Evolutionary conservation across 2,888 invertebrate genomes (phyloP), one percentile per base, ranked within the genome.

Genomic region (Meteorus colon): DNA sequence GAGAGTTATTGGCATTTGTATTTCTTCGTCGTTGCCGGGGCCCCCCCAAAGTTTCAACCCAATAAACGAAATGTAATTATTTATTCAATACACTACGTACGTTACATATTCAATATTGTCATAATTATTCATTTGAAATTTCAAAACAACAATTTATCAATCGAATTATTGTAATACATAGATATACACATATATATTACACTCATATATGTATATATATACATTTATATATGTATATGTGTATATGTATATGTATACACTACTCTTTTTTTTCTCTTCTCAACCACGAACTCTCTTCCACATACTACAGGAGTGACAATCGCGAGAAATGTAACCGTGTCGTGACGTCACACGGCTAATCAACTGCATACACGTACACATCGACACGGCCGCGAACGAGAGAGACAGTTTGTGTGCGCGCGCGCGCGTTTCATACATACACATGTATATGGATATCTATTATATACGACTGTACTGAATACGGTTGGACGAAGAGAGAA

Each of bases 271-370:
- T 12, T 41, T 12, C 41, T 41, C 41, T 34, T 34, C n/a, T n/a
- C n/a, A 48, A 72, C 24, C 29, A 29, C 48, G 27, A 37, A 59
- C 37, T 70, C 70, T 70, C 59, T 62, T 63, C 72, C 63, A 72
- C 72, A 72, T 63, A 72, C 63, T 55, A 65, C 65, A 37, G 62
- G 80, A 84, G 86, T 87, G 87, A 87, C 86, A 87, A 87, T 87
- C 85, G 84, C 83, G 78, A 84, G 84, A 84, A 85, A 87, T 88
- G 86, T 88, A 88, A 88, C 84, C 86, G 86, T 85, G 84, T 82
- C 83, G 87, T 88, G 88, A 88, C 88, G 88, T 88, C 88, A 88
- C 86, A 82, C 84, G 81, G 84, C 86, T 88, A 88, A 88, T 88
- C 88, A 86, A 87, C 86, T 87, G 85, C 85, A 86, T 86, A 85